Evolutionary conservation across 2,888 invertebrate species (phyloP).

Genomic region (Stenoptilia bipunctidactyla): DNA sequence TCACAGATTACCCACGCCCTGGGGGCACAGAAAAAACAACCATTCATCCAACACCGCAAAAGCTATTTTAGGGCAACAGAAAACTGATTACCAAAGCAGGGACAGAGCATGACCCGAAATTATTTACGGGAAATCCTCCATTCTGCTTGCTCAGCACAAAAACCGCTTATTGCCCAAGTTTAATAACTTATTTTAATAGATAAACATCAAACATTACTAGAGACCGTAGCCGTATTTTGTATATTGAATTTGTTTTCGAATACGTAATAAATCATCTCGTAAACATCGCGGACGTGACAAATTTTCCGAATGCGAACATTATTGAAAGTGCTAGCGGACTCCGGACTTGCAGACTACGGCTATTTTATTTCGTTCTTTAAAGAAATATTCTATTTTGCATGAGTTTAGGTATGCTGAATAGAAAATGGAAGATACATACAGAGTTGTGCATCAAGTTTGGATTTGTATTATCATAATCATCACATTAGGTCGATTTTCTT

Average conservation of each 20-base stretch:
- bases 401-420: no score
- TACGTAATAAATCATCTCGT: slow-evolving; percentile 16
- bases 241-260: slow-evolving; percentile 23
- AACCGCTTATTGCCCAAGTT: slow-evolving; percentile 60
- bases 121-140: slow-evolving; percentile 55
- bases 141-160: slow-evolving; percentile 45
- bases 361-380: no score
- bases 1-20: slow-evolving; percentile 39
- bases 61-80: slow-evolving; percentile 27
- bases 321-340: no score
- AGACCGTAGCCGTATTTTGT: slow-evolving; percentile 37
- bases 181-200: slow-evolving; percentile 44
- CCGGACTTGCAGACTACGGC: no score
- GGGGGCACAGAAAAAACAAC: slow-evolving; percentile 27
- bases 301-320: background rate
- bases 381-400: no score
- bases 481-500: no score
- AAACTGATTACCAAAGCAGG: slow-evolving; percentile 51
- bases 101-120: slow-evolving; percentile 58
- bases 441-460: no score
- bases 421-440: no score
- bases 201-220: slow-evolving; percentile 31
- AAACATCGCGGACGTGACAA: slow-evolving; percentile 1
- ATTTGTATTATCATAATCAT: no score
- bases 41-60: slow-evolving; percentile 32